Conservation (phyloP, 2,888 invertebrate genomes). For the Coecobrya sp. region DNA sequence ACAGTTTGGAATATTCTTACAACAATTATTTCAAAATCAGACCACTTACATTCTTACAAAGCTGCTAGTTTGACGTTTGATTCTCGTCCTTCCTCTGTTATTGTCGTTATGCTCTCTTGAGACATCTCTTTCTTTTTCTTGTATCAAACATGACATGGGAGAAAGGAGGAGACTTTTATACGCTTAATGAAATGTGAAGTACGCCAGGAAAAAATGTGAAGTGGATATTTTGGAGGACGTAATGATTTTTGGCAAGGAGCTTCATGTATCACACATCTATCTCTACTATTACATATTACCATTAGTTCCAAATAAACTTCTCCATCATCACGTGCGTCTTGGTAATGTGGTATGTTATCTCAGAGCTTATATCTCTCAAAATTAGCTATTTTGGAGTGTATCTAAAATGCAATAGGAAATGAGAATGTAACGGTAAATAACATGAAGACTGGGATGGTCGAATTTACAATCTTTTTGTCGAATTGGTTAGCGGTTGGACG, state of each 20-base stretch:
- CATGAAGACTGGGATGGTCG: slow-evolving; percentile 25
- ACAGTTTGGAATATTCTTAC: too few relatives aligned
- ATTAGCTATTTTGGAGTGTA: not conserved
- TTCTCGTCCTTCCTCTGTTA: not conserved
- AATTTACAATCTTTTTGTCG: not conserved
- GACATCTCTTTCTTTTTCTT: not conserved
- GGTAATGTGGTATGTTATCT: too few relatives aligned
- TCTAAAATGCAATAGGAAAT: slow-evolving; percentile 23
- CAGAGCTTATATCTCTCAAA: not conserved
- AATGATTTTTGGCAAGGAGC: slow-evolving; percentile 6
- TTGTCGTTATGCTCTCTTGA: not conserved
- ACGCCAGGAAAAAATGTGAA: not conserved
- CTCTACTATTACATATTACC: not conserved
- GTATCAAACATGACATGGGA: not conserved
- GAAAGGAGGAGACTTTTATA: not conserved
- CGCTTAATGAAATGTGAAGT: slow-evolving; percentile 33
- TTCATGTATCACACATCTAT: not conserved
- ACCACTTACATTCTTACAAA: too few relatives aligned
- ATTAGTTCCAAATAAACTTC: not conserved
- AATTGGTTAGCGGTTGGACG: too few relatives aligned
- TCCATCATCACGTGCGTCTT: not conserved
- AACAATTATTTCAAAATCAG: too few relatives aligned
- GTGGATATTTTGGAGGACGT: slow-evolving; percentile 1
- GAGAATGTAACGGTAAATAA: slow-evolving; percentile 14
- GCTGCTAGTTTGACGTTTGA: not conserved